Evolutionary conservation across 2,797 vertebrate species (phyloP).

Genomic region (Sciurus carolinensis): DNA sequence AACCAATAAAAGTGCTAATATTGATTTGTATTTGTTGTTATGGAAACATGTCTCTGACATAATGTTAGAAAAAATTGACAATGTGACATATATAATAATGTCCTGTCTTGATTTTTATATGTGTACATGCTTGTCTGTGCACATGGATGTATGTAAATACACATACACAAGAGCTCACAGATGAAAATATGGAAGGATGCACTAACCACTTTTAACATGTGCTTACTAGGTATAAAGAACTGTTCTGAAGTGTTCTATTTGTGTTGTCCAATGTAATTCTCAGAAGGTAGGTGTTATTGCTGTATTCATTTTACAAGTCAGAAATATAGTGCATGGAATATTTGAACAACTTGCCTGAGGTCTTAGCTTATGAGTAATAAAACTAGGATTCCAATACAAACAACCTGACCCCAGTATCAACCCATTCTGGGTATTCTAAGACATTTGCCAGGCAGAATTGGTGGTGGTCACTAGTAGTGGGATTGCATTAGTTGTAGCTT

Average conservation of each 20-base stretch:
- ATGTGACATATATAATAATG: neutral
- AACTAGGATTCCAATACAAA: neutral
- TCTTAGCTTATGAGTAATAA: neutral
- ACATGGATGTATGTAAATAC: neutral
- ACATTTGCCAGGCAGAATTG: neutral
- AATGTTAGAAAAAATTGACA: neutral
- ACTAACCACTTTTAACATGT: neutral
- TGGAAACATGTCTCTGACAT: neutral
- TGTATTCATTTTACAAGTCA: neutral
- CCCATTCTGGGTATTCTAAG: neutral
- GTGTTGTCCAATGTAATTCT: neutral
- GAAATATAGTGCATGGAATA: neutral
- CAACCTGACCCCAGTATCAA: neutral
- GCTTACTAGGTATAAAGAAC: neutral
- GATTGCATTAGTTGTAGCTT: neutral
- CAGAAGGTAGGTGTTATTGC: neutral
- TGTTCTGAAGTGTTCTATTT: neutral
- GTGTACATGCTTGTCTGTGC: no score
- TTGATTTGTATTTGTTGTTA: neutral
- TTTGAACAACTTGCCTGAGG: neutral
- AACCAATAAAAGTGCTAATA: neutral
- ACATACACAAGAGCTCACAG: neutral
- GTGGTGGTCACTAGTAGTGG: no score
- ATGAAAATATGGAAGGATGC: neutral
- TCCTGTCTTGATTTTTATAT: neutral